These are phyloP conservation scores for Drosophila cyrtoloma DNA, from an alignment of 2,888 invertebrate genomes.

Conservation along the genomic window DNA sequence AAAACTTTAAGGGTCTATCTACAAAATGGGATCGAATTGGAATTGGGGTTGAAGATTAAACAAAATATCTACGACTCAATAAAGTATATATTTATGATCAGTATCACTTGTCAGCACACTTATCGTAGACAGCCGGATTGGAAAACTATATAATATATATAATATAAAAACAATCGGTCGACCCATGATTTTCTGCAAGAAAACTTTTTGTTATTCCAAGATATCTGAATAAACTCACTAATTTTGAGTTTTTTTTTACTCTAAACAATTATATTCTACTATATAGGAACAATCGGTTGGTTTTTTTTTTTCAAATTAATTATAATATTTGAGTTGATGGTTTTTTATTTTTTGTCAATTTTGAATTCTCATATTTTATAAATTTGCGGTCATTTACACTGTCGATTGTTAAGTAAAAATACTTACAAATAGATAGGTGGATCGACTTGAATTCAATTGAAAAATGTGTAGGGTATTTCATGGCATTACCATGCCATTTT, in stretches of 20 bases:
- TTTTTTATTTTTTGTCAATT: not conserved
- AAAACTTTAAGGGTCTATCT: fast-evolving
- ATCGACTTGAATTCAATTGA: not conserved
- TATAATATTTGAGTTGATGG: not conserved
- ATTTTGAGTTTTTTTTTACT: not conserved
- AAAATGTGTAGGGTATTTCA: not conserved
- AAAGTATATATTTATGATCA: too few species aligned
- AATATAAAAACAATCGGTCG: not conserved
- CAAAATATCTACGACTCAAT: too few species aligned
- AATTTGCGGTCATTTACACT: not conserved
- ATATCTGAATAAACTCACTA: not conserved
- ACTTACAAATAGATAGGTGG: not conserved
- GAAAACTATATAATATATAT: not conserved
- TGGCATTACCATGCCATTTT: not conserved
- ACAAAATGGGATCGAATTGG: not conserved
- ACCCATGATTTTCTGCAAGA: not conserved
- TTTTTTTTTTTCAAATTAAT: not conserved
- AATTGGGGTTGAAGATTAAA: not conserved
- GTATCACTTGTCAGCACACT: too few species aligned
- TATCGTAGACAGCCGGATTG: too few species aligned
- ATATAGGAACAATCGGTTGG: fast-evolving
- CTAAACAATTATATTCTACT: not conserved
- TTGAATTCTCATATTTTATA: not conserved
- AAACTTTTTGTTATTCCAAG: not conserved
- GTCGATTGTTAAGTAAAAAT: not conserved